Evolutionary conservation across 1,140 invertebrate genomes (phyloP), one percentile per base, ranked within the genome.

Genomic region (Zaprionus ornatus): DNA sequence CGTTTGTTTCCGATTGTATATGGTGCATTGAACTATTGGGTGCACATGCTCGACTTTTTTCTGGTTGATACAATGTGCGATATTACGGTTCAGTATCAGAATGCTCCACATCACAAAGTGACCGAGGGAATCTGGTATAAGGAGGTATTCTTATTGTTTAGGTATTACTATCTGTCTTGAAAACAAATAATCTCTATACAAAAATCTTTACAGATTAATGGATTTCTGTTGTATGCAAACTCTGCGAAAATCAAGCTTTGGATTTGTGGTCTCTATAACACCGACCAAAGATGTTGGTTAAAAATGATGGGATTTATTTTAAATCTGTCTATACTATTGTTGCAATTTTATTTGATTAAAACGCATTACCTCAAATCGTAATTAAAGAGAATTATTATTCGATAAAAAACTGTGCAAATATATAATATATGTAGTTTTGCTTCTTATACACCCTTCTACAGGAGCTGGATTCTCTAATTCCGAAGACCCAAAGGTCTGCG

Each of bases 51-150:
- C 4, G 84, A 87, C 69, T 83, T 63, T 13, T 87, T 67, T 27
- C 63, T 87, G 1, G 42, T 78, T 27, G 80, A 87, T 17, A n/a
- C 55, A 3, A 68, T 87, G 45, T 72, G 66, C 27, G 83, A 86
- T 57, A 7, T 82, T 37, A 19, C 61, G 0, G 17, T 74, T 37
- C 17, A 52, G 10, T 82, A 77, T 15, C 79, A 87, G 13, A 70
- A 19, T 9, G 10, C 29, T 10, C n/a, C 68, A 6, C 61, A 54
- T 19, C 54, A 82, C 45, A 21, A 12, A 7, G 63, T 66, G 29
- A 82, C 19, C 32, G 82, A 87, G 48, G 23, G 17, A 0, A 13
- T 3, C 7, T 87, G 79, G 68, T 66, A 60, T 6, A 65, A 74
- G 23, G 79, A 79, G 75, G 82, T 84, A 55, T 4, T 10, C 4